Conservation (phyloP, 2,797 vertebrate species). For the Graptemys geographica region DNA sequence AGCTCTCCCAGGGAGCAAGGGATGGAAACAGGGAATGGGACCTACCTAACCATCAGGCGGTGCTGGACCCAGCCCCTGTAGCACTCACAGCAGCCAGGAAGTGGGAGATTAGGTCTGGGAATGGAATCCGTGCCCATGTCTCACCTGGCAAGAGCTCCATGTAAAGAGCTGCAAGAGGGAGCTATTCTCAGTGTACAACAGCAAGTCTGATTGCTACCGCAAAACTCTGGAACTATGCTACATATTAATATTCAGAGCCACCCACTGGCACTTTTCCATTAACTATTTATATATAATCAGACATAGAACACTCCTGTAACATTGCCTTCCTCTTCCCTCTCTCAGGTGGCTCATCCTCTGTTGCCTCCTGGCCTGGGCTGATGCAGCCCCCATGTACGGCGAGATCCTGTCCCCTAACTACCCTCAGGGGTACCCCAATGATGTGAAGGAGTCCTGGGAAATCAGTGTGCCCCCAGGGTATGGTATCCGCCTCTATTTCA, state of each 20-base stretch:
- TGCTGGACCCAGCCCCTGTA: not conserved
- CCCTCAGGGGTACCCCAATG: slow-evolving; percentile 87
- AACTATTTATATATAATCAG: fast-evolving
- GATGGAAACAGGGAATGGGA: not conserved
- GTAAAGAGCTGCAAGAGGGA: not conserved
- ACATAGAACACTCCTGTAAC: not conserved
- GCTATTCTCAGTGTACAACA: not conserved
- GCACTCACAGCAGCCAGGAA: not conserved
- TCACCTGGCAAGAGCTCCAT: not conserved
- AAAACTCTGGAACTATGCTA: not conserved
- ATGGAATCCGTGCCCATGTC: fast-evolving
- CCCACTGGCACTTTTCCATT: not conserved
- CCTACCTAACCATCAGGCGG: not conserved
- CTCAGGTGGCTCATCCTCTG: slow-evolving; percentile 74
- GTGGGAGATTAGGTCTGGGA: not conserved
- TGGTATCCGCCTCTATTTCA: slow-evolving; percentile 86
- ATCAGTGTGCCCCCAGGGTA: slow-evolving; percentile 87
- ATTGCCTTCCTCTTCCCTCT: slow-evolving; percentile 20
- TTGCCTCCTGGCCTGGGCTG: slow-evolving; percentile 67
- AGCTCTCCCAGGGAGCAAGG: not conserved
- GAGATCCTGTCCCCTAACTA: slow-evolving; percentile 90
- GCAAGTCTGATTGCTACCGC: not conserved
- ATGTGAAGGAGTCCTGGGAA: slow-evolving; percentile 84
- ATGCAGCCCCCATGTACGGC: slow-evolving; percentile 83
- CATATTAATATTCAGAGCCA: not conserved